Evolutionary conservation across 2,888 invertebrate species (phyloP).

Genomic region (Chironomus riparius): DNA sequence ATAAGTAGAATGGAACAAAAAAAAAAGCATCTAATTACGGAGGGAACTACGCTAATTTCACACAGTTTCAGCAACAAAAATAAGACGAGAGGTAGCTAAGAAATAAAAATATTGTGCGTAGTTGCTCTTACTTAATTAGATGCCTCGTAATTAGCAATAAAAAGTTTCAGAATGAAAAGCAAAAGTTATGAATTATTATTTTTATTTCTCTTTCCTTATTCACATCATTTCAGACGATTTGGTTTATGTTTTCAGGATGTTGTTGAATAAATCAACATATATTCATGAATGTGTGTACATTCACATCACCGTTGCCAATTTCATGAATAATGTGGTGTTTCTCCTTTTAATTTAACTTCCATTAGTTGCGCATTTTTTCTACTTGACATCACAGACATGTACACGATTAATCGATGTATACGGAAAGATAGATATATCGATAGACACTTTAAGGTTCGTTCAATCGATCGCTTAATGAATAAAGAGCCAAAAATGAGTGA

Average conservation of each 20-base stretch:
- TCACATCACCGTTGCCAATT: background rate
- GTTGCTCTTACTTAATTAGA: background rate
- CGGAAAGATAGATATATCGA: background rate
- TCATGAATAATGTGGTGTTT: background rate
- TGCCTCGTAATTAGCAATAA: conserved; percentile 1
- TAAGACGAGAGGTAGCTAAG: background rate
- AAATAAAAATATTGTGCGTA: background rate
- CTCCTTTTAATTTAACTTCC: background rate
- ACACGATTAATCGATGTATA: background rate
- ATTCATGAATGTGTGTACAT: background rate
- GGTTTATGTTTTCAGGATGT: background rate
- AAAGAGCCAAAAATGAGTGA: conserved; percentile 14
- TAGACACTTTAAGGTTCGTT: conserved; percentile 5
- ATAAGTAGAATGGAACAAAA: conserved; percentile 2
- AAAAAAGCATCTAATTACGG: conserved; percentile 1
- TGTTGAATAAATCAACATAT: background rate
- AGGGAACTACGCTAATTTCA: conserved; percentile 6
- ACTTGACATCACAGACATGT: background rate
- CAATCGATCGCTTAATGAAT: conserved; percentile 12
- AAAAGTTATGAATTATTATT: background rate
- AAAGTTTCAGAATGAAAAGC: conserved; percentile 8
- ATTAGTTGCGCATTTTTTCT: conserved; percentile 1
- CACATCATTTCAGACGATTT: background rate
- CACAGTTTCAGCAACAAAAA: background rate
- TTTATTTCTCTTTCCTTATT: background rate